Evolutionary conservation across 2,888 invertebrate species (phyloP), one percentile per base, ranked within the genome.

Genomic region (Agrochola lychnidis): DNA sequence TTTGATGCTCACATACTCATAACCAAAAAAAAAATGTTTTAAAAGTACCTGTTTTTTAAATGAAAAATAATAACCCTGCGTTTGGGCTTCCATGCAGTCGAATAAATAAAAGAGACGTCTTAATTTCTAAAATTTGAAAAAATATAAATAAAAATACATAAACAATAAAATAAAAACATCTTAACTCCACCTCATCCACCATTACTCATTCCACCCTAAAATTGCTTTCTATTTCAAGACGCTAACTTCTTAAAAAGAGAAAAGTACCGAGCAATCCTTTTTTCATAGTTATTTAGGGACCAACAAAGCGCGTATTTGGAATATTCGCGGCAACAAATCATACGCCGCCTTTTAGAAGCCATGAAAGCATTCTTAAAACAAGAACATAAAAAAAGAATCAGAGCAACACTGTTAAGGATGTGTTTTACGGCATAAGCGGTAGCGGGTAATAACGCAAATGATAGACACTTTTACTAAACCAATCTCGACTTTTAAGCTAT

Each of bases 301-400:
- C 81, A 84, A 87, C 88, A 89, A 89, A 88, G 90, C 87, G 90
- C 88, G 89, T 89, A 92, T 93, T 93, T 88, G 79, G 91, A 93
- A 92, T 93, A 94, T 94, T 94, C 91, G 93, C 92, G 87, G 87
- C 91, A 90, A 95, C 94, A 95, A 95, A 95, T 96, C 96, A 95
- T 94, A 91, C 88, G 89, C 91, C 90, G 91, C 90, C 92, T 93
- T 93, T 94, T 92, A 91, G 89, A 94, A 93, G 89, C 93, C 91
- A 92, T 93, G 93, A 94, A 94, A 94, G 94, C 92, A 94, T 94
- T 94, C 93, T 91, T 90, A 91, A 93, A 95, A 94, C 91, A 93
- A 91, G 90, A 92, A 87, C 85, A 84, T 84, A 89, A 89, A 89
- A 90, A 91, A 91, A 90, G 88, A 89, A 89, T 88, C 86, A 87